These are phyloP conservation scores for Cygnus buccinator DNA, from an alignment of 2,113 vertebrate genomes.

Conservation along the genomic window DNA sequence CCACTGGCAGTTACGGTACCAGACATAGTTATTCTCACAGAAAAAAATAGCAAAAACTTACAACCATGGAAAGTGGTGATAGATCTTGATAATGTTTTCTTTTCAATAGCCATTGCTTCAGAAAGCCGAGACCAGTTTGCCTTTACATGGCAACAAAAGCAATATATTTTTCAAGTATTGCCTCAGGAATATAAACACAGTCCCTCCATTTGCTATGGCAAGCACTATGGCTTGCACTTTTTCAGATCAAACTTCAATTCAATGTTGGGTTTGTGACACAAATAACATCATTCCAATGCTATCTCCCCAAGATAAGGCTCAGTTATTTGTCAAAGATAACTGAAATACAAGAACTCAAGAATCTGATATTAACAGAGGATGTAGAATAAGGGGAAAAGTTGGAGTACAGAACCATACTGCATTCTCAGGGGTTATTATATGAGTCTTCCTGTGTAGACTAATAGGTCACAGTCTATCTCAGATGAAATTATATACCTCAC, in stretches of 20 bases:
- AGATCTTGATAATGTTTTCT: no score
- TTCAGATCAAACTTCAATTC: neutral
- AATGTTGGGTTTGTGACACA: accelerated
- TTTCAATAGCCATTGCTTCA: no score
- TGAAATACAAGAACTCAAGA: neutral
- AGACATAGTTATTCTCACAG: no score
- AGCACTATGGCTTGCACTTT: neutral
- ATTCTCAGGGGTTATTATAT: neutral
- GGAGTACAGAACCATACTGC: neutral
- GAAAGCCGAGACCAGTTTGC: no score
- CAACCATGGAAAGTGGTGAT: no score
- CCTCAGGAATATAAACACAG: no score
- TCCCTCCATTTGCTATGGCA: no score
- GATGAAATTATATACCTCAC: no score
- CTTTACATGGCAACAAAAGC: no score
- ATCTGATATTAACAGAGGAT: neutral
- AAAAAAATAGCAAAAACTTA: no score
- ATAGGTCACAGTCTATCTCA: neutral
- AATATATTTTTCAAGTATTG: no score
- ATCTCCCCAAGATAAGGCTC: neutral
- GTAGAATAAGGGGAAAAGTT: neutral
- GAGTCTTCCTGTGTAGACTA: neutral
- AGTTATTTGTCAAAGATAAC: neutral
- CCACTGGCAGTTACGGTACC: no score
- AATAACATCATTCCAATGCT: neutral